These are phyloP conservation scores for Pollimyrus isidori DNA, from an alignment of 2,113 vertebrate genomes.

Conservation along the genomic window DNA sequence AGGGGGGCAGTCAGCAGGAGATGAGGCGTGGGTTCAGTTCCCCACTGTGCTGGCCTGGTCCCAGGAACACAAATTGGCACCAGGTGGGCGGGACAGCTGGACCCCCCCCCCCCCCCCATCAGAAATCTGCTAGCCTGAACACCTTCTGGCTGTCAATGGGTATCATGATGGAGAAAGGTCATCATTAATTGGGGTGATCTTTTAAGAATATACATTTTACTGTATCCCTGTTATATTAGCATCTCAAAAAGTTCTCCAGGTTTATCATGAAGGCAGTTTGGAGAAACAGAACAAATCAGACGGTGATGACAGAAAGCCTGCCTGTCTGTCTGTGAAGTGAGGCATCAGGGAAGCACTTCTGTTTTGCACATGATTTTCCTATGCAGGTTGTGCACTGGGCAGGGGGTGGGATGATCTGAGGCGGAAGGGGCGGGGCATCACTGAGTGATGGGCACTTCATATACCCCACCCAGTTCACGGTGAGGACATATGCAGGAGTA, in stretches of 20 bases:
- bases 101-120: background rate
- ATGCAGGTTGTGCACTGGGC: background rate
- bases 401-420: background rate
- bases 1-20: background rate
- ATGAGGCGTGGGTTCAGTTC: background rate
- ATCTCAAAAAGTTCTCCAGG: background rate
- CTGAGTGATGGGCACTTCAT: background rate
- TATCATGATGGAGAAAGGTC: background rate
- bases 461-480: conserved; percentile 39
- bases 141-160: background rate
- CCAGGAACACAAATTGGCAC: background rate
- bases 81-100: background rate
- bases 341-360: background rate
- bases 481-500: conserved; percentile 64
- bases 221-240: background rate
- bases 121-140: background rate
- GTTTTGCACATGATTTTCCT: background rate
- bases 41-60: background rate
- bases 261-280: background rate
- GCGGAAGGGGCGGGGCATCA: background rate
- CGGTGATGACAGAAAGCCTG: background rate
- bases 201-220: background rate
- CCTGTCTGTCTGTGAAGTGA: background rate
- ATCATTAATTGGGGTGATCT: background rate
- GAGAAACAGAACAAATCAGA: background rate